Evolutionary conservation across 2,113 vertebrate genomes (phyloP).

Genomic region (Proterorhinus semilunaris): DNA sequence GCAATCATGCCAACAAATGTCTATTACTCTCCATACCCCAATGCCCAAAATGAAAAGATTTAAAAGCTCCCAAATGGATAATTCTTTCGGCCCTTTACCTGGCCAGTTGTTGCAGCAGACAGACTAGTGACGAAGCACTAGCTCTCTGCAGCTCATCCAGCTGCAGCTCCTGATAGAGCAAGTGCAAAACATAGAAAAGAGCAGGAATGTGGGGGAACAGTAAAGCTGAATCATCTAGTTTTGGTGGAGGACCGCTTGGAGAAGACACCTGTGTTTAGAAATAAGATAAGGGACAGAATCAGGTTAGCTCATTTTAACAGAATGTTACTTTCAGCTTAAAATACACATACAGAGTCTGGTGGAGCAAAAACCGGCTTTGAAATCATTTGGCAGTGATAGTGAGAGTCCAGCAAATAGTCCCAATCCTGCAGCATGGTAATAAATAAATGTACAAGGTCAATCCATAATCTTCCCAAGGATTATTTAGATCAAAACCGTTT

Average conservation of each 20-base stretch:
- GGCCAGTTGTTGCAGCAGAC: conserved; percentile 91
- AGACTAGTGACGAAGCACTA: conserved; percentile 83
- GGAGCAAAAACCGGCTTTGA: conserved; percentile 75
- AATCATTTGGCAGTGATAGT: conserved; percentile 88
- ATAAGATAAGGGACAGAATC: background rate
- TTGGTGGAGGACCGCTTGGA: conserved; percentile 67
- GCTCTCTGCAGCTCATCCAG: conserved; percentile 91
- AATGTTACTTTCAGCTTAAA: background rate
- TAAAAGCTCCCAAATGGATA: too few species aligned
- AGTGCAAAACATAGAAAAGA: conserved; percentile 92
- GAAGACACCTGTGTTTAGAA: conserved; percentile 29
- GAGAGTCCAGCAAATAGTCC: conserved; percentile 88
- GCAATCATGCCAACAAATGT: conserved; percentile 4
- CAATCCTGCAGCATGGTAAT: conserved; percentile 81
- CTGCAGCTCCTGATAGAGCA: conserved; percentile 94
- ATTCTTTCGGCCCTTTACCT: conserved; percentile 72
- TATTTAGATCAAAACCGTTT: background rate
- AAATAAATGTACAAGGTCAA: background rate
- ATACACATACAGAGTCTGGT: conserved; percentile 42
- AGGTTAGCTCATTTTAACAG: background rate
- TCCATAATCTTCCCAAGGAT: background rate
- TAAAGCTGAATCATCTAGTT: conserved; percentile 86
- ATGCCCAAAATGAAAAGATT: background rate
- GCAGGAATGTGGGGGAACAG: conserved; percentile 91
- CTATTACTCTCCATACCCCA: background rate